A percentile compares a stretch with the other conserved stretches of the same genome.
Evolutionary conservation across 2,113 vertebrate genomes (phyloP).

Genomic region (Brienomyrus brachyistius): DNA sequence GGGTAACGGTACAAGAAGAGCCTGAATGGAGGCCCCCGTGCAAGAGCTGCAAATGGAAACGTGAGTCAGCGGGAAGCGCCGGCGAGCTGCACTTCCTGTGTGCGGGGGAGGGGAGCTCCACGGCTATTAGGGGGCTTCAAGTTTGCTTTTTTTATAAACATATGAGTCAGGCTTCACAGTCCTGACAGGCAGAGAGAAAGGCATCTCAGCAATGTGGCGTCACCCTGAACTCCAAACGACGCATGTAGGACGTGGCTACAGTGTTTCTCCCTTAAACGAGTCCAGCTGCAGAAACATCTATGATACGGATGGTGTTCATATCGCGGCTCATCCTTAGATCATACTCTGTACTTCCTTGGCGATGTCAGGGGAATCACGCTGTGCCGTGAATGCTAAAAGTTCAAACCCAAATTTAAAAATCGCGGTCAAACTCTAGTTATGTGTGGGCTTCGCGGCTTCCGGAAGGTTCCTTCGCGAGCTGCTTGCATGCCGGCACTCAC

Average conservation of each 20-base stretch:
- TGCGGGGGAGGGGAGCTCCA: conserved; percentile 42
- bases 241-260: neutral
- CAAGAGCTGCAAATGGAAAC: conserved; percentile 38
- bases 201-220: neutral
- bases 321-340: neutral
- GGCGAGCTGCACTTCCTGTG: conserved; percentile 49
- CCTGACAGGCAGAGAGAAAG: neutral
- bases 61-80: conserved; percentile 56
- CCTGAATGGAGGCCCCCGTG: conserved; percentile 35
- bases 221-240: neutral
- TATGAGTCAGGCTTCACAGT: neutral
- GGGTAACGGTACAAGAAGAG: neutral
- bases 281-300: neutral
- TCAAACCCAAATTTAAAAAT: neutral
- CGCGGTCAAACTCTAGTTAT: neutral
- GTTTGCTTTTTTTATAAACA: conserved; percentile 22
- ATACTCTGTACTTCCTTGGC: neutral
- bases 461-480: neutral
- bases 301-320: neutral
- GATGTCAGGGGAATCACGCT: neutral
- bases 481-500: conserved; percentile 60
- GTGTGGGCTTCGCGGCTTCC: neutral
- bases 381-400: neutral
- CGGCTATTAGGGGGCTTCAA: conserved; percentile 16
- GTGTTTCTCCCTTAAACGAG: neutral